Evolutionary conservation across 1,140 invertebrate genomes (phyloP), one percentile per base, ranked within the genome.

Genomic region (Tetramorium parvispinum): DNA sequence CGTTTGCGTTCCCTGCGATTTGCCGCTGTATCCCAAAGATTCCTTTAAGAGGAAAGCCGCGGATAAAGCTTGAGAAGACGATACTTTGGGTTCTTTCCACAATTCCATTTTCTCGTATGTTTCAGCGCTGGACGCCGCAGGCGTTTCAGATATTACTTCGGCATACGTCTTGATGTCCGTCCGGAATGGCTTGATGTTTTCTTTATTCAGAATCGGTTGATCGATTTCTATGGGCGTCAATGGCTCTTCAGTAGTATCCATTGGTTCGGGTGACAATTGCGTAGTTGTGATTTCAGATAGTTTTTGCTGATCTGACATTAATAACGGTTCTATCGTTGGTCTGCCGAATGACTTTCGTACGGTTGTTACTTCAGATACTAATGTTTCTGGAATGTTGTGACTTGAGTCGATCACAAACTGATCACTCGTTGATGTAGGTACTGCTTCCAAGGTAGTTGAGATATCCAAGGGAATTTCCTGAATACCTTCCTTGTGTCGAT

Each of bases 181-280:
- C 51, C 83, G 70, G 8, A 78, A 71, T 10, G 77, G 66, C 37
- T 51, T 86, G n/a, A 55, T 37, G 2, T 21, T 46, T 81, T 86
- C 65, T 40, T 81, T 71, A 43, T 11, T 55, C 16, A 70, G 8
- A 55, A 27, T 70, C 53, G 53, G 40, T 21, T 79, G 51, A 51
- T 88, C 66, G 8, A 85, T 37, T 88, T 94, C 92, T 24, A 81
- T 89, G 13, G 93, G 91, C 10, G 92, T 93, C 6, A 93, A 18
- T 8, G 89, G 90, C 88, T 94, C 93, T 68, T 95, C 92, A 2
- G 88, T 88, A 1, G 91, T 92, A 61, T 92, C 91, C 91, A 93
- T 93, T 4, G 92, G 91, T 65, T 94, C 93, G 0, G 86, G 73
- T 0, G 89, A 68, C 5, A 82, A 79, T 1, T 32, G 63, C 27